Conservation (phyloP, 2,113 vertebrate genomes). For the Archilochus colubris region DNA sequence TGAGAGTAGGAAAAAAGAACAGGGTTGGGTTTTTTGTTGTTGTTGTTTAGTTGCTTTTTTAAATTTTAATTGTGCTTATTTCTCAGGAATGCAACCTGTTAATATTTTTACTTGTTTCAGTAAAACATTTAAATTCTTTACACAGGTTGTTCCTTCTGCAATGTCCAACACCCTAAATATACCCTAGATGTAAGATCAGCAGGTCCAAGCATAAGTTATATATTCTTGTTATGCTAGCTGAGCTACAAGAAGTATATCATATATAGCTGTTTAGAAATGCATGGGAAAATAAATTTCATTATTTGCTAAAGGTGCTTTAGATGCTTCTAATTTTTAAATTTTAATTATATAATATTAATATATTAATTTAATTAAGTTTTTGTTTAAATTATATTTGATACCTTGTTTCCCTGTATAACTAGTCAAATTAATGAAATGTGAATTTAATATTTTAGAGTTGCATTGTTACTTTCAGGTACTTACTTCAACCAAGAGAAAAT, state of each 20-base stretch:
- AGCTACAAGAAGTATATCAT: background rate
- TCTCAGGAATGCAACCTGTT: background rate
- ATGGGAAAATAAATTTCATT: background rate
- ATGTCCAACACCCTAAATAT: background rate
- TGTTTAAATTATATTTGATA: background rate
- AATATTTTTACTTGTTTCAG: background rate
- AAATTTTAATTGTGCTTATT: background rate
- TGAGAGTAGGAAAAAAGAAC: background rate
- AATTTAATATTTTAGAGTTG: background rate
- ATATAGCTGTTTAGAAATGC: background rate
- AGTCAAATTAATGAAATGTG: background rate
- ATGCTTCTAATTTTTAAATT: background rate
- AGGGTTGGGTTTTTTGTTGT: too few relatives aligned
- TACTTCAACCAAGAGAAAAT: constrained; percentile 94
- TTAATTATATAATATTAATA: background rate
- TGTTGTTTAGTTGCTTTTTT: background rate
- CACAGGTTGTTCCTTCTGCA: background rate
- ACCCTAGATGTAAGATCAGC: background rate
- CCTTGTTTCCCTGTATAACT: background rate
- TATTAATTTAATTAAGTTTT: too few relatives aligned
- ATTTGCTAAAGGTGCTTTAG: background rate
- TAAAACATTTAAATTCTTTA: background rate
- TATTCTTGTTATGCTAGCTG: background rate
- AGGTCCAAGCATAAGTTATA: background rate
- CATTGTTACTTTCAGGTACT: constrained; percentile 83